Conservation (phyloP, 2,797 vertebrate species). For the Micrastur ruficollis region DNA sequence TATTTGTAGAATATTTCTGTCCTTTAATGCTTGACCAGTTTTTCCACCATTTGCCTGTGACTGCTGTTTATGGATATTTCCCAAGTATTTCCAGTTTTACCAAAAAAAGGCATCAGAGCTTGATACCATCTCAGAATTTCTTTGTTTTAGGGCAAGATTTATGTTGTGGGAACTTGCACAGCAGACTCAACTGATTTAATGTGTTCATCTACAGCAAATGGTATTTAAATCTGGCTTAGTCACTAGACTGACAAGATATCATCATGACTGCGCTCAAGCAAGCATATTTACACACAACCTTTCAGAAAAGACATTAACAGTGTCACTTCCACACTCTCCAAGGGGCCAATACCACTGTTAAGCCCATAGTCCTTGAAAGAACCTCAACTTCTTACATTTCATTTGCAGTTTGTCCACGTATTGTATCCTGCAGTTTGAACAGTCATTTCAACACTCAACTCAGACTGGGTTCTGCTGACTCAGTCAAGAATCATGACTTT, state of each 20-base stretch:
- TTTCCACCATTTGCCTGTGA: background rate
- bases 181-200: background rate
- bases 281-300: background rate
- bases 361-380: background rate
- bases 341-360: background rate
- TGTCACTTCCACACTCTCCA: background rate
- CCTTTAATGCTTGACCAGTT: background rate
- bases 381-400: background rate
- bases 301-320: background rate
- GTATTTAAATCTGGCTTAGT: background rate
- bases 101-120: background rate
- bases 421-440: rapidly evolving
- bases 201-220: background rate
- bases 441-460: background rate
- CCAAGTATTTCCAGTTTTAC: background rate
- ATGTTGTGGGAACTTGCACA: background rate
- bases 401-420: background rate
- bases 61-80: background rate
- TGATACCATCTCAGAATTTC: background rate
- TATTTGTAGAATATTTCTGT: background rate
- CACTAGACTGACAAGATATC: background rate
- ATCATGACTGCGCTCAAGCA: background rate
- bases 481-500: background rate
- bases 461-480: background rate
- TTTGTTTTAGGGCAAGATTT: background rate